phyloP scores from a whole-genome alignment of 2,888 invertebrate genomes.

The Synanthedon myopaeformis region DNA sequence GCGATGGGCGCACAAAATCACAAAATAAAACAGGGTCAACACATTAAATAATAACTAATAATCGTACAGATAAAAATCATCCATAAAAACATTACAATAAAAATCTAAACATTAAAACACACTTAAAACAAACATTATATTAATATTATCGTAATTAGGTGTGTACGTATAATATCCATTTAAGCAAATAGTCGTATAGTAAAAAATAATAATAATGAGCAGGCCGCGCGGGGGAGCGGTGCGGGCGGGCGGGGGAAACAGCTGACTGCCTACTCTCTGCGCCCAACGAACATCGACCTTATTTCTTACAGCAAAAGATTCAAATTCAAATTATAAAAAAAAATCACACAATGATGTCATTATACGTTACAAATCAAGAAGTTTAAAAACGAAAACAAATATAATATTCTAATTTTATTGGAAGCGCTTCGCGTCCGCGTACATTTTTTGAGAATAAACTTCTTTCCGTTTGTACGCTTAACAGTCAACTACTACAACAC shows the following conservation, averaged over 20 bases:
- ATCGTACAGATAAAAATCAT: slow-evolving; percentile 71
- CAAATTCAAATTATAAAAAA: too few species aligned
- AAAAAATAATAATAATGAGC: slow-evolving; percentile 60
- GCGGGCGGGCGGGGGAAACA: slow-evolving; percentile 21
- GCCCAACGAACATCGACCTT: too few species aligned
- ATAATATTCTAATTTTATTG: too few species aligned
- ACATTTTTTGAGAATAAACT: too few species aligned
- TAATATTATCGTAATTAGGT: slow-evolving; percentile 70
- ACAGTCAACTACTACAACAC: too few species aligned
- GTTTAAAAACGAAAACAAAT: too few species aligned
- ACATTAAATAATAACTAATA: slow-evolving; percentile 71
- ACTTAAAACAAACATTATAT: slow-evolving; percentile 72
- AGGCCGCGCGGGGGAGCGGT: slow-evolving; percentile 50
- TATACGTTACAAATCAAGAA: too few species aligned
- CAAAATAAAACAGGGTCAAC: slow-evolving; percentile 67
- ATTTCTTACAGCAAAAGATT: too few species aligned
- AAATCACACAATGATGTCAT: too few species aligned
- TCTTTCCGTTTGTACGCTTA: too few species aligned
- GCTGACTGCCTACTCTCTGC: neutral
- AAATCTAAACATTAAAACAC: slow-evolving; percentile 72
- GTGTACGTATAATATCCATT: slow-evolving; percentile 68
- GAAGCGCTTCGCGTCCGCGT: too few species aligned
- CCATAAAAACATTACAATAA: slow-evolving; percentile 72
- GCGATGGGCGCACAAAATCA: slow-evolving; percentile 55
- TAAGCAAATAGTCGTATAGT: slow-evolving; percentile 70